phyloP scores from a whole-genome alignment of 1,140 invertebrate genomes.

The Neodiprion virginianus region DNA sequence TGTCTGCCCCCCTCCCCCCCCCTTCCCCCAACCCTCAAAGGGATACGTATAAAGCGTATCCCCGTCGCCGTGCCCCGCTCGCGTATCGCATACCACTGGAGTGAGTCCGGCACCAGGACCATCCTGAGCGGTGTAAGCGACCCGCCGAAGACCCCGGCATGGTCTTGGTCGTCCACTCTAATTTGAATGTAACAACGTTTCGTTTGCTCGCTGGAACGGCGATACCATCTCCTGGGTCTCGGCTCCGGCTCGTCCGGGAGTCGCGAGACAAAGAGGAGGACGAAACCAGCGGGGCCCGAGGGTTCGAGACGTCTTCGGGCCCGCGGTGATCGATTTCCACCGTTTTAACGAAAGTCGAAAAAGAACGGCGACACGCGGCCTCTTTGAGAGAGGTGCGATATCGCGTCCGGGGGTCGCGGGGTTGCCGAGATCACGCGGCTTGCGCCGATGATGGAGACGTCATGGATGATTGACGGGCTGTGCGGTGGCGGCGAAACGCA shows the following conservation, averaged over 20 bases:
- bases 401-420: background rate
- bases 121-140: conserved; percentile 25
- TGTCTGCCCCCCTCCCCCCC: conserved; percentile 19
- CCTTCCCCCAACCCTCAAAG: conserved; percentile 24
- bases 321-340: too few relatives aligned
- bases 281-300: background rate
- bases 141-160: conserved; percentile 31
- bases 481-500: conserved; percentile 26
- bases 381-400: background rate
- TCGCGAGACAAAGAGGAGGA: background rate
- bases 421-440: conserved; percentile 15
- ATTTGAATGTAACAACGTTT: conserved; percentile 64
- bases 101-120: background rate
- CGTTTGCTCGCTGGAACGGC: conserved; percentile 52
- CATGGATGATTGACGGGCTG: conserved; percentile 54
- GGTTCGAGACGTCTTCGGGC: too few relatives aligned
- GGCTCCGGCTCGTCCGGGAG: background rate
- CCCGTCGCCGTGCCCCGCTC: conserved; percentile 31
- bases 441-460: conserved; percentile 52
- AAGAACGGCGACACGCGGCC: background rate
- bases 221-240: conserved; percentile 55
- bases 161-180: conserved; percentile 59
- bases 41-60: conserved; percentile 12
- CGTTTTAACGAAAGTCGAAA: too few relatives aligned
- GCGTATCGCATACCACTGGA: conserved; percentile 29